These are phyloP conservation scores for Phaethon lepturus DNA, from an alignment of 2,113 vertebrate genomes.

Conservation along the genomic window DNA sequence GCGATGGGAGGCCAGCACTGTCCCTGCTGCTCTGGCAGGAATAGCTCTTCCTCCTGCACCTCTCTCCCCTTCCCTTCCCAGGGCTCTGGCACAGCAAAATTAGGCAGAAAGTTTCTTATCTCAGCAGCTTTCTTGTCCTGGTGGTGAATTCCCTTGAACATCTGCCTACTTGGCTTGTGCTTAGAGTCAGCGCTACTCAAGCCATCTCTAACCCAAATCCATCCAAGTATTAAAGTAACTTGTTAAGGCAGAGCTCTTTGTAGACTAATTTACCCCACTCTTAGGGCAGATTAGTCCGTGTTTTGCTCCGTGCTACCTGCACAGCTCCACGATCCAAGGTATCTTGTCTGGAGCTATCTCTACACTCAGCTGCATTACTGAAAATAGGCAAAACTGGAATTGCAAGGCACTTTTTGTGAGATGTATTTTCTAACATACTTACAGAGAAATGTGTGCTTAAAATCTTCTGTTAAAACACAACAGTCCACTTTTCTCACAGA, in stretches of 20 bases:
- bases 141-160: conserved; percentile 54
- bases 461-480: neutral
- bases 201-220: neutral
- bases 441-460: neutral
- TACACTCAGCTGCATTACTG: neutral
- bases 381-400: conserved; percentile 29
- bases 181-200: conserved; percentile 27
- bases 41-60: neutral
- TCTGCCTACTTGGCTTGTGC: conserved; percentile 35
- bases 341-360: neutral
- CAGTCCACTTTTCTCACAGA: conserved; percentile 21
- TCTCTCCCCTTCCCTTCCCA: neutral
- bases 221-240: conserved; percentile 13
- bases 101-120: conserved; percentile 22
- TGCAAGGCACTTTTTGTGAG: neutral
- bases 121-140: conserved; percentile 42
- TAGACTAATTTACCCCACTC: neutral
- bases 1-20: neutral
- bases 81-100: conserved; percentile 29
- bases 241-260: neutral
- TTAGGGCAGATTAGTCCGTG: neutral
- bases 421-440: conserved; percentile 3
- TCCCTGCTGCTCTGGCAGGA: neutral
- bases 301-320: neutral
- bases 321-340: neutral